These are phyloP conservation scores for Strigamia maritima DNA, from an alignment of 2,888 invertebrate genomes.

Conservation along the genomic window DNA sequence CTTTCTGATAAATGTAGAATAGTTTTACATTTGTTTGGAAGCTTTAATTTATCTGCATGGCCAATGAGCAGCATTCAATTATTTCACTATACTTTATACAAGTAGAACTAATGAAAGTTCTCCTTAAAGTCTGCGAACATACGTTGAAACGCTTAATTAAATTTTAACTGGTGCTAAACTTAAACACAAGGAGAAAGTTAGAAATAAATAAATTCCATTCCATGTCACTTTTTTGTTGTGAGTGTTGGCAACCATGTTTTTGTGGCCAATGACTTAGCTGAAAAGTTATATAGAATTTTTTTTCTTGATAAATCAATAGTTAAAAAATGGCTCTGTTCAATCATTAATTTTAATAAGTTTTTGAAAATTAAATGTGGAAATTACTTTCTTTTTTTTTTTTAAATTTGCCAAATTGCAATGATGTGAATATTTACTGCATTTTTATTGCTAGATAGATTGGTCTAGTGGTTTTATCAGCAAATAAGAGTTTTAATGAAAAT, in stretches of 20 bases:
- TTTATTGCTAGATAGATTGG: not conserved
- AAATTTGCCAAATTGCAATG: not conserved
- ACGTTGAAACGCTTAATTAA: constrained; percentile 11
- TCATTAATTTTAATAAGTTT: not conserved
- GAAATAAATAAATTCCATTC: not conserved
- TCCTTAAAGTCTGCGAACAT: not conserved
- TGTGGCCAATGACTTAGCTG: no score
- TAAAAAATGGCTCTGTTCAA: not conserved
- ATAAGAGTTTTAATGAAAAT: not conserved
- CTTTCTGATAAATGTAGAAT: not conserved
- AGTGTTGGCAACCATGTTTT: no score
- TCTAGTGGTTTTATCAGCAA: not conserved
- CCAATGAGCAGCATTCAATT: not conserved
- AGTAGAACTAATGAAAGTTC: not conserved
- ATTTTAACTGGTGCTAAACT: not conserved
- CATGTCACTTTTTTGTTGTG: not conserved
- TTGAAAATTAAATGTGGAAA: not conserved
- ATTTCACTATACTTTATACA: not conserved
- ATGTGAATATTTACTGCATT: not conserved
- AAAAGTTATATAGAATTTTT: no score
- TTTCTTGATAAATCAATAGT: no score
- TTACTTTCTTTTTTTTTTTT: not conserved
- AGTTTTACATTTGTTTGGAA: not conserved
- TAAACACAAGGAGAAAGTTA: not conserved
- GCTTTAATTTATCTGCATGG: not conserved